phyloP scores from a whole-genome alignment of 35 echinoderm and acorn worm species.

The Patiria miniata region DNA sequence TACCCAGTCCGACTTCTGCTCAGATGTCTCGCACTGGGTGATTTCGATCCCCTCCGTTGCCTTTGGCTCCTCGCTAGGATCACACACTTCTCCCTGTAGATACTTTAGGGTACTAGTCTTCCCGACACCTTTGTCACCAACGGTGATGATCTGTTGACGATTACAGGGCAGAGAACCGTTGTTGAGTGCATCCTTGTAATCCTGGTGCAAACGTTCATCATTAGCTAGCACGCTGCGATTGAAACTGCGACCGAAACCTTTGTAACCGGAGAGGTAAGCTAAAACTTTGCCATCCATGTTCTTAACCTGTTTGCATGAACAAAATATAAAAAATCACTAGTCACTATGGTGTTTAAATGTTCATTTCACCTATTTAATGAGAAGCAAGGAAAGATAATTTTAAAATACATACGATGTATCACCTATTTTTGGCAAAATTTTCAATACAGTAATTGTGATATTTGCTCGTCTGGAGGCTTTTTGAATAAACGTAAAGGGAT shows the following conservation, averaged over 20 bases:
- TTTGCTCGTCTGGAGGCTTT: too few relatives aligned
- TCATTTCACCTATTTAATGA: too few relatives aligned
- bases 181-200: neutral
- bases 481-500: too few relatives aligned
- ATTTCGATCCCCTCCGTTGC: conserved; percentile 14
- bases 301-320: too few relatives aligned
- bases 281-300: neutral
- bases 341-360: too few relatives aligned
- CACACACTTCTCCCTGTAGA: neutral
- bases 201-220: neutral
- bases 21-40: neutral
- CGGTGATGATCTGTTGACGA: neutral
- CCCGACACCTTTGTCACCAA: conserved; percentile 13
- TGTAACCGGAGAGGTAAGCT: neutral
- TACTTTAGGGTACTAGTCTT: neutral
- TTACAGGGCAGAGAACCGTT: neutral
- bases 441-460: too few relatives aligned
- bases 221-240: neutral
- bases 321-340: too few relatives aligned
- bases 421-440: too few relatives aligned
- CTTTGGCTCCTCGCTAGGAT: neutral
- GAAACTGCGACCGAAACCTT: conserved; percentile 8
- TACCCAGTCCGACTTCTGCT: neutral
- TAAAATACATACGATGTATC: too few relatives aligned
- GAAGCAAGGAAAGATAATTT: too few relatives aligned